Conservation (phyloP, 2,113 vertebrate genomes). For the Gallinago paraguaiae region DNA sequence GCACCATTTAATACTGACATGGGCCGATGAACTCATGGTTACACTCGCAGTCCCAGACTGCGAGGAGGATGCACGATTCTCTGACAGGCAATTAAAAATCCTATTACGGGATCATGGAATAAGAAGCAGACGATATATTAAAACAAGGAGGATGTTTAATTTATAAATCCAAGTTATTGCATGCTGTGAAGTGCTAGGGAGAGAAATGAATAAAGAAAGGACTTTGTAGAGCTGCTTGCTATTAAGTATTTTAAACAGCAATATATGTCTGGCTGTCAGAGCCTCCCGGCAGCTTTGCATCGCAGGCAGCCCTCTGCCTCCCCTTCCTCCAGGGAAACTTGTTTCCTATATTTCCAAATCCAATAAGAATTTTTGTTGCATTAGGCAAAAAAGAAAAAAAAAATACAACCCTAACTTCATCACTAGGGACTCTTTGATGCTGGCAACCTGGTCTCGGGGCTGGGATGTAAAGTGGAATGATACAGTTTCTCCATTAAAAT, state of each 20-base stretch:
- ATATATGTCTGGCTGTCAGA: conserved; percentile 4
- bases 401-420: not conserved
- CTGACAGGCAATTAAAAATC: conserved; percentile 55
- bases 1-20: conserved; percentile 2
- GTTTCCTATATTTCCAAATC: conserved; percentile 8
- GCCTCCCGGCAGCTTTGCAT: not conserved
- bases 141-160: conserved; percentile 50
- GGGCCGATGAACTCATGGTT: not conserved
- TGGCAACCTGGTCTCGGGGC: not conserved
- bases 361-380: not conserved
- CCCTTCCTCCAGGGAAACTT: not conserved
- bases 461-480: not conserved
- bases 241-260: conserved; percentile 21
- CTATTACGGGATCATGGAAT: not conserved
- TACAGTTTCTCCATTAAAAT: conserved; percentile 16
- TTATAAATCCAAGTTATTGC: conserved; percentile 47
- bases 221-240: not conserved
- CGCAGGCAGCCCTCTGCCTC: not conserved
- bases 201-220: conserved; percentile 46
- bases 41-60: not conserved
- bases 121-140: conserved; percentile 12
- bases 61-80: not conserved
- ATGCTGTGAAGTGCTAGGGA: conserved; percentile 24
- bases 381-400: not conserved
- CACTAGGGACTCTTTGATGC: not conserved